A percentile compares a stretch with the other conserved stretches of the same genome.
Evolutionary conservation across 1,140 invertebrate species (phyloP).

Genomic region (Diabrotica undecimpunctata): DNA sequence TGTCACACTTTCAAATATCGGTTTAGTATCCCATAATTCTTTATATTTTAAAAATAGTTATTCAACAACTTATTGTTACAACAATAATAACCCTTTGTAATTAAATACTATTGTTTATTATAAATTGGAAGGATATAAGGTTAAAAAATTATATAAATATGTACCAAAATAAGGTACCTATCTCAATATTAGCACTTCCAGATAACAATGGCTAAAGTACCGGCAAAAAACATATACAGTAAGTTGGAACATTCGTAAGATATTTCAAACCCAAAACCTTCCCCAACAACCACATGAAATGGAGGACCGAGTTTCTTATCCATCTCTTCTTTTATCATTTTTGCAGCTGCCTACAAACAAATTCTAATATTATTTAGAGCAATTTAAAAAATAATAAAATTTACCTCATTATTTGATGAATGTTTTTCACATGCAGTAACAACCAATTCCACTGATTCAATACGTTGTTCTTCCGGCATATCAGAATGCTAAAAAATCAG

Average conservation of each 20-base stretch:
- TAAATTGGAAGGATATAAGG: no score
- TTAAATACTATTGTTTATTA: no score
- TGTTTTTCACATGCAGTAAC: slow-evolving; percentile 91
- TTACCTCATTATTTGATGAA: slow-evolving; percentile 77
- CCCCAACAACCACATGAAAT: slow-evolving; percentile 90
- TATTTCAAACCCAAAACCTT: slow-evolving; percentile 90
- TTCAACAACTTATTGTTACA: no score
- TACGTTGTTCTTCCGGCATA: slow-evolving; percentile 88
- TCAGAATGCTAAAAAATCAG: slow-evolving; percentile 67
- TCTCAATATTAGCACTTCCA: slow-evolving; percentile 71
- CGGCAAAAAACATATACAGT: slow-evolving; percentile 89
- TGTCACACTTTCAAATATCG: no score
- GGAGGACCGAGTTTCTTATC: slow-evolving; percentile 92
- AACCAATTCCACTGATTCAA: slow-evolving; percentile 83
- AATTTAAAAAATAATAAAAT: no score
- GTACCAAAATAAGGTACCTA: no score
- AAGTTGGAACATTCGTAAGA: slow-evolving; percentile 87
- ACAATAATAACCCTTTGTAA: no score
- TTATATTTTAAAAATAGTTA: no score
- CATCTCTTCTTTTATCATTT: slow-evolving; percentile 88
- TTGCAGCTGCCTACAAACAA: slow-evolving; percentile 61
- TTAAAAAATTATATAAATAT: no score
- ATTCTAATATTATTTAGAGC: neutral
- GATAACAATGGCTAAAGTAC: slow-evolving; percentile 81
- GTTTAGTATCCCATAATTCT: no score